Percentiles rank a stretch among this genome's conserved stretches.
Evolutionary conservation across 2,888 invertebrate species (phyloP).

Genomic region (Eudasyphora cyanicolor): DNA sequence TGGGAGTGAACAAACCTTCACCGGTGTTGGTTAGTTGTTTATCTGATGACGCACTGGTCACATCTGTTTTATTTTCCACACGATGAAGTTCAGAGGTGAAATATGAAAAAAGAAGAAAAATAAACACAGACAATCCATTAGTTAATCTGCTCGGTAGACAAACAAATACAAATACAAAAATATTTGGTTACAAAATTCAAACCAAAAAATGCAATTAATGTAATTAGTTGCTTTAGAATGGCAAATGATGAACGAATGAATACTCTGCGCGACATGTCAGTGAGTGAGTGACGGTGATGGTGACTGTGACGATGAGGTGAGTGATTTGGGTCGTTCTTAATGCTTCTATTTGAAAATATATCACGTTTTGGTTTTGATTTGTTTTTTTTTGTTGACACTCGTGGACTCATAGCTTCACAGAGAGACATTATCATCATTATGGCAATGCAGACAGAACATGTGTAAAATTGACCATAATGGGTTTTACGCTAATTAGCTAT

Average conservation of each 20-base stretch:
- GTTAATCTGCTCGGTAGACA: neutral
- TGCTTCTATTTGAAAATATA: constrained; percentile 49
- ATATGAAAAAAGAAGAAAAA: constrained; percentile 49
- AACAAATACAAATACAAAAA: neutral
- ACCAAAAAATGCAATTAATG: neutral
- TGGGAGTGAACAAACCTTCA: constrained; percentile 67
- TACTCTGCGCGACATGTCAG: too few species aligned
- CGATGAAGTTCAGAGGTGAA: constrained; percentile 11
- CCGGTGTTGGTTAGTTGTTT: constrained; percentile 53
- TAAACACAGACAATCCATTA: constrained; percentile 38
- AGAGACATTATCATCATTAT: neutral
- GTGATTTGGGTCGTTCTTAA: constrained; percentile 25
- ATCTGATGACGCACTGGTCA: constrained; percentile 12
- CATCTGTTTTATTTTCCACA: too few species aligned
- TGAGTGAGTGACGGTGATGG: neutral
- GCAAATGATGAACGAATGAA: too few species aligned
- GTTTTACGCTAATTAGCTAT: constrained; percentile 40
- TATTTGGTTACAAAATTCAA: constrained; percentile 6
- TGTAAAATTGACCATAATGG: constrained; percentile 36
- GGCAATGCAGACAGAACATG: constrained; percentile 6
- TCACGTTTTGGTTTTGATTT: constrained; percentile 45
- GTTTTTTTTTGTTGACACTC: constrained; percentile 9
- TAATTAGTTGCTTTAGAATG: constrained; percentile 48
- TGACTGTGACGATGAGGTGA: neutral
- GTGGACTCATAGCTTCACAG: neutral